phyloP scores from a whole-genome alignment of 2,113 vertebrate species.

The Chaetura pelagica region DNA sequence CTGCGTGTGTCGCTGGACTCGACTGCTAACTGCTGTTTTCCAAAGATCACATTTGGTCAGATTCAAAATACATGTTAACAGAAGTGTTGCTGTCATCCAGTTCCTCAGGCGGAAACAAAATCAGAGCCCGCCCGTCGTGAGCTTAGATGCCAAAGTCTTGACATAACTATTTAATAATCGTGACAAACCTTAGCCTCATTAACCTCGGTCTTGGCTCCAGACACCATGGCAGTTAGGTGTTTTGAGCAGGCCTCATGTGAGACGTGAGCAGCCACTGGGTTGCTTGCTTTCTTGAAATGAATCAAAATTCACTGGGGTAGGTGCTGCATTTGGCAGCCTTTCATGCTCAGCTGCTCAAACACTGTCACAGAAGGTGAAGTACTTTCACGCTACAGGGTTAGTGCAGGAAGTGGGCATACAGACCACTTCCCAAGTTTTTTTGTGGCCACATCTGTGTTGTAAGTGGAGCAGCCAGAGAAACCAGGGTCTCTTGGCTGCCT shows the following conservation, averaged over 20 bases:
- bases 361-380: background rate
- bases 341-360: no score
- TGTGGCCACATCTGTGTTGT: background rate
- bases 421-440: background rate
- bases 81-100: background rate
- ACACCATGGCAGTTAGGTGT: rapidly evolving
- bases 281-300: background rate
- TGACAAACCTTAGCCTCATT: background rate
- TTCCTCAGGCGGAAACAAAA: background rate
- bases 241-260: background rate
- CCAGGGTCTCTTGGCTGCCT: no score
- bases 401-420: background rate
- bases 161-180: background rate
- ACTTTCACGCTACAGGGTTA: rapidly evolving
- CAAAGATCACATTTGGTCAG: background rate
- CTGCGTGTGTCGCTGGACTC: rapidly evolving
- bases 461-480: background rate
- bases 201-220: background rate
- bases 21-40: background rate
- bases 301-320: background rate
- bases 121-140: background rate
- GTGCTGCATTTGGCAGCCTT: background rate
- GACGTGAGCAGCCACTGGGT: background rate
- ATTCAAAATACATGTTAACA: background rate
- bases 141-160: background rate